Evolutionary conservation across 2,797 vertebrate species (phyloP).

Genomic region (Calcarius lapponicus): DNA sequence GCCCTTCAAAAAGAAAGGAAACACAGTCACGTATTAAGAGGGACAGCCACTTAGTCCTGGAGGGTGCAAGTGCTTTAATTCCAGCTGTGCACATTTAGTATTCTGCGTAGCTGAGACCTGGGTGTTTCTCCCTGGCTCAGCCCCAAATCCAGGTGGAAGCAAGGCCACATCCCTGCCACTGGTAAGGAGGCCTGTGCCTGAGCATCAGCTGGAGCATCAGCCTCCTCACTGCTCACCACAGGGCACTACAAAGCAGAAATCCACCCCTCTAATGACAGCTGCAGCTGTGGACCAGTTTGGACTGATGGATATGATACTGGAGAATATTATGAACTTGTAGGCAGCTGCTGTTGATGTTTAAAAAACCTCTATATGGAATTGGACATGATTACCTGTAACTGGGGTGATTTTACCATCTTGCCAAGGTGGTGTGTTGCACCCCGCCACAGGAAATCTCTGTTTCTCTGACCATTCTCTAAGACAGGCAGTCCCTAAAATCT

Average conservation of each 20-base stretch:
- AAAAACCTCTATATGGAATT: not conserved
- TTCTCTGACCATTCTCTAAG: not conserved
- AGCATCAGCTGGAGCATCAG: not conserved
- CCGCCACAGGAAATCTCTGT: not conserved
- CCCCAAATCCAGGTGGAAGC: not conserved
- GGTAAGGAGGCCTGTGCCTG: not conserved
- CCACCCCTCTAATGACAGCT: not conserved
- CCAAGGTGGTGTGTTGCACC: not conserved
- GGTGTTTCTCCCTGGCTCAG: not conserved
- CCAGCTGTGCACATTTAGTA: not conserved
- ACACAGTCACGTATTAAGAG: rapidly evolving
- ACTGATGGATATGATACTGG: not conserved
- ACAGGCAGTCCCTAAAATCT: not conserved
- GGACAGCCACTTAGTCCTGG: not conserved
- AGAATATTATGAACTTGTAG: not conserved
- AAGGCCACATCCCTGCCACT: too few relatives aligned
- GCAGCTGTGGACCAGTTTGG: not conserved
- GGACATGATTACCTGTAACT: not conserved
- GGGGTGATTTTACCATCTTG: not conserved
- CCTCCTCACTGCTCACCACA: too few relatives aligned
- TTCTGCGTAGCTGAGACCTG: not conserved
- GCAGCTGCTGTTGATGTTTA: not conserved
- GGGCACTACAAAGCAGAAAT: not conserved
- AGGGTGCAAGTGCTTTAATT: not conserved
- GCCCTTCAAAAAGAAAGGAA: not conserved